Evolutionary conservation across 2,797 vertebrate species (phyloP).

Genomic region (Malacoraja senta): DNA sequence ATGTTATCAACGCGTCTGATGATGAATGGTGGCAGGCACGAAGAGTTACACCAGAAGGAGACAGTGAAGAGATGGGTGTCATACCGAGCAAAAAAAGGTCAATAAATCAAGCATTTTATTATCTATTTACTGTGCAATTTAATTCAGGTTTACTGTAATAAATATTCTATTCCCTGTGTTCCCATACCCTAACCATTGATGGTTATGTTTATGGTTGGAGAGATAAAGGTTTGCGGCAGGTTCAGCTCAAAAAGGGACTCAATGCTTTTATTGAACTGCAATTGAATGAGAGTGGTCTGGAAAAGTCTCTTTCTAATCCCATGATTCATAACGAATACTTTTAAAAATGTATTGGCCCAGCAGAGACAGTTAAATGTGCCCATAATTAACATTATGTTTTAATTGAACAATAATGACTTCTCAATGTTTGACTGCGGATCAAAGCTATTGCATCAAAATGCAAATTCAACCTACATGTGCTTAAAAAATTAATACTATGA

Average conservation of each 20-base stretch:
- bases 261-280: background rate
- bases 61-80: slow-evolving; percentile 95
- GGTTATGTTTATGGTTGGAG: background rate
- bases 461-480: background rate
- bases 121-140: slow-evolving; percentile 5
- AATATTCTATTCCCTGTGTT: background rate
- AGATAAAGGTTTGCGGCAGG: background rate
- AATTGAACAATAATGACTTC: background rate
- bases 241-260: background rate
- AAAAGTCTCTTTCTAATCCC: background rate
- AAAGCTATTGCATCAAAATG: background rate
- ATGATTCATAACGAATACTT: background rate
- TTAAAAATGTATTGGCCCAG: too few species aligned
- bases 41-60: slow-evolving; percentile 78
- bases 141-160: background rate
- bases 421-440: background rate
- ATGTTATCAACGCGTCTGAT: slow-evolving; percentile 91
- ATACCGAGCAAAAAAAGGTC: slow-evolving; percentile 95
- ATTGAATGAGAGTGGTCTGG: background rate
- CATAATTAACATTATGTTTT: background rate
- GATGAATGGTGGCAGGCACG: slow-evolving; percentile 98
- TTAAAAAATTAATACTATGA: too few species aligned
- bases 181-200: background rate
- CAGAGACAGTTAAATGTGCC: too few species aligned
- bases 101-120: slow-evolving; percentile 41